Evolutionary conservation across 1,140 invertebrate genomes (phyloP), one percentile per base, ranked within the genome.

Genomic region (Lordiphosa mommai): DNA sequence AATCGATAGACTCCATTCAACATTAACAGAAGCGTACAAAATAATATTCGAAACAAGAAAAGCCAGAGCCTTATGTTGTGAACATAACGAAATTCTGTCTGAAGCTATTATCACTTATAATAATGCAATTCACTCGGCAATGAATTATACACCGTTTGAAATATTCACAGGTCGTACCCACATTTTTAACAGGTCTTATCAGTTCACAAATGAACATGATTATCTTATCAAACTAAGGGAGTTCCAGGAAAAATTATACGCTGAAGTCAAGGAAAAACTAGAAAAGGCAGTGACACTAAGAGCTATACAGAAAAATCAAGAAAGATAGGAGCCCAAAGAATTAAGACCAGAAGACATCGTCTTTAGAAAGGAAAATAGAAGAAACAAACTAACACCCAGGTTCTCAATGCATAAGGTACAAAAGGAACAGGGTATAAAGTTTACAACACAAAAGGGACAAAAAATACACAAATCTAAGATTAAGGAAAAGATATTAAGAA

Each of bases 71-170:
- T 12, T 59, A 10, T 14, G 38, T 9, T 5, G n/a, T 10, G 47
- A 58, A 1, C 47, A 51, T 6, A 14, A 51, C 5, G 33, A 49
- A 12, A 64, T 44, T 6, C 14, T 57, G 4, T 30, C 30, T 5
- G 48, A 59, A 32, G 46, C 12, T 30, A 32, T 50, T 6, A 50
- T 38, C 12, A 36, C 46, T n/a, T n/a, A n/a, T n/a, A n/a, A n/a
- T n/a, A n/a, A n/a, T n/a, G n/a, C n/a, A n/a, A n/a, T n/a, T 2
- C 40, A 58, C 10, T 48, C 10, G 4, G 48, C 33, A 9, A 46
- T 53, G 0, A 64, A 58, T n/a, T 10, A 50, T 3, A 64, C 41
- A 2, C 52, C 60, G 1, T 63, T 43, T 4, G 46, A 63, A 30
- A n/a, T 61, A 12, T 43, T 49, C 3, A 49, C 1, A 4, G 53